phyloP scores from a whole-genome alignment of 1,140 invertebrate species.

The Pogonomyrmex barbatus region DNA sequence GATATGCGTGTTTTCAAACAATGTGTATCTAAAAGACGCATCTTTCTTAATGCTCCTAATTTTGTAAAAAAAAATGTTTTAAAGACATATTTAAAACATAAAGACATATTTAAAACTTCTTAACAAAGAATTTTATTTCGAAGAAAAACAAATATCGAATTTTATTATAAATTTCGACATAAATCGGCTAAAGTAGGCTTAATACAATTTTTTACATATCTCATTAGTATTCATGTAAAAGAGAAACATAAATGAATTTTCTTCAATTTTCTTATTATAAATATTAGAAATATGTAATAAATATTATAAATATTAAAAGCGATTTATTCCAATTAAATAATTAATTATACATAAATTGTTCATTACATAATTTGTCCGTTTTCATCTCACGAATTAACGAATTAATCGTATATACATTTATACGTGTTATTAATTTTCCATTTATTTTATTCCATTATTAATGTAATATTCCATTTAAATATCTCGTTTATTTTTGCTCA shows the following conservation, averaged over 20 bases:
- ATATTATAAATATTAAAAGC: not conserved
- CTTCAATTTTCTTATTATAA: not conserved
- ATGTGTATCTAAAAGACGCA: no score
- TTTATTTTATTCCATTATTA: not conserved
- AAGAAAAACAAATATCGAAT: not conserved
- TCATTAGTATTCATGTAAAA: not conserved
- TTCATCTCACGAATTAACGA: not conserved
- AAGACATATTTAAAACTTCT: not conserved
- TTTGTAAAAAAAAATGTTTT: not conserved
- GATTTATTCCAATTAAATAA: not conserved
- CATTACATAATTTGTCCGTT: no score
- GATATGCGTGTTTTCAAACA: no score
- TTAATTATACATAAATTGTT: not conserved
- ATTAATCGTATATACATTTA: not conserved
- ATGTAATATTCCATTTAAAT: no score
- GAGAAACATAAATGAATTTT: not conserved
- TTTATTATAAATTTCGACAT: not conserved
- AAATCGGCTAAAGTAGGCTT: not conserved
- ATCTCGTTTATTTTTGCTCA: slow-evolving; percentile 9
- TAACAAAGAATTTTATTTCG: no score
- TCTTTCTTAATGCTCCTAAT: no score
- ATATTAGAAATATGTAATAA: not conserved
- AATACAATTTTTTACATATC: not conserved
- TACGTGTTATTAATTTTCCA: not conserved
- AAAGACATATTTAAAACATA: not conserved